These are phyloP conservation scores for Crocuta crocuta DNA, from an alignment of 2,113 vertebrate genomes.

Conservation along the genomic window DNA sequence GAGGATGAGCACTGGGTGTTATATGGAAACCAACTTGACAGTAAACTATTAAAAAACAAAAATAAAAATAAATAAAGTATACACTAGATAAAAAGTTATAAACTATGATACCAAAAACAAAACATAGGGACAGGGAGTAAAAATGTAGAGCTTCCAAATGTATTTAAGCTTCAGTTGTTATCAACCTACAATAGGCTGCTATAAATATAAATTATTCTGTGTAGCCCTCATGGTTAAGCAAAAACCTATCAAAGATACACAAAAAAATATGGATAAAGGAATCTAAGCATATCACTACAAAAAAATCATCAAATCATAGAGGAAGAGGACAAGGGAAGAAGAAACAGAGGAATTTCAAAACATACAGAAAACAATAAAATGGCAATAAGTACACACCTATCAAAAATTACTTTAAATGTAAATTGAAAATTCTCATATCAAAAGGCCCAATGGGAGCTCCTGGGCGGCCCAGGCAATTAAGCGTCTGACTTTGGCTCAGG, in stretches of 20 bases:
- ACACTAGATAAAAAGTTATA: not conserved
- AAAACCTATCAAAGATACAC: not conserved
- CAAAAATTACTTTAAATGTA: not conserved
- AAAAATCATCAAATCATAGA: not conserved
- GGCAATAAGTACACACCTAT: not conserved
- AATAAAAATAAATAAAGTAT: too few relatives aligned
- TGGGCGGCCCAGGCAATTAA: too few relatives aligned
- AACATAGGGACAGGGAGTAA: not conserved
- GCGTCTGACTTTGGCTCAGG: too few relatives aligned
- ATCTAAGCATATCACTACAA: not conserved
- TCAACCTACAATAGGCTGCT: not conserved
- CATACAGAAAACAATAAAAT: not conserved
- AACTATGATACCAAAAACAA: not conserved
- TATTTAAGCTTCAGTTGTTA: not conserved
- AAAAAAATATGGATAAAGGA: not conserved
- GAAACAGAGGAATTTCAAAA: not conserved
- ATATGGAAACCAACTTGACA: too few relatives aligned
- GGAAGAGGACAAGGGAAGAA: not conserved
- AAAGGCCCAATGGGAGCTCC: not conserved
- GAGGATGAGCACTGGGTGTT: too few relatives aligned
- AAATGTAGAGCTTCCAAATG: not conserved
- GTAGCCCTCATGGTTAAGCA: not conserved
- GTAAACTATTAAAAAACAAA: too few relatives aligned
- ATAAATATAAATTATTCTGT: not conserved
- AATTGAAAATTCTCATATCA: not conserved